phyloP scores from a whole-genome alignment of 2,888 invertebrate species.

The Eupithecia vulgata region DNA sequence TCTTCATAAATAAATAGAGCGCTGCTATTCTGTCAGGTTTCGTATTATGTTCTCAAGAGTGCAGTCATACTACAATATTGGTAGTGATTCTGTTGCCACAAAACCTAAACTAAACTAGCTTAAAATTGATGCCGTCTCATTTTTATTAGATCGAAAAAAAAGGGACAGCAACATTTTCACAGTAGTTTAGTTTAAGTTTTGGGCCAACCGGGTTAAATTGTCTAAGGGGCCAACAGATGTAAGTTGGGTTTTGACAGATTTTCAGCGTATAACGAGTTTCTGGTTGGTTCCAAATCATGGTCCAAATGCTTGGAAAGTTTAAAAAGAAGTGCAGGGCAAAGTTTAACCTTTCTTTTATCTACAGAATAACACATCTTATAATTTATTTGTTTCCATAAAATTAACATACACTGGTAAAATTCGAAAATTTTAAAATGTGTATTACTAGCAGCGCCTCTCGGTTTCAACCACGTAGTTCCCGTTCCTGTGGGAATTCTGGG shows the following conservation, averaged over 20 bases:
- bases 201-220: too few relatives aligned
- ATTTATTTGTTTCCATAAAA: neutral
- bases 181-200: too few relatives aligned
- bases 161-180: too few relatives aligned
- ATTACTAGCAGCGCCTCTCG: too few relatives aligned
- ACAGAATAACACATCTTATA: neutral
- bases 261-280: neutral
- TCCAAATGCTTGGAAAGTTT: neutral
- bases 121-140: too few relatives aligned
- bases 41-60: conserved; percentile 54
- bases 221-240: too few relatives aligned
- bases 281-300: neutral
- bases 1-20: conserved; percentile 80
- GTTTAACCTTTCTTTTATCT: neutral
- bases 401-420: neutral
- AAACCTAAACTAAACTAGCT: too few relatives aligned
- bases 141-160: too few relatives aligned
- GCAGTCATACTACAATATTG: too few relatives aligned
- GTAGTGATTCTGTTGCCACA: too few relatives aligned
- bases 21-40: conserved; percentile 53
- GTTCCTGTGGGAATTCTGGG: too few relatives aligned
- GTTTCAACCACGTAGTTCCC: too few relatives aligned
- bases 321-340: neutral
- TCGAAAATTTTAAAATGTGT: neutral
- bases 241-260: neutral